phyloP scores from a whole-genome alignment of 2,113 vertebrate species.

The Ranitomeya imitator region DNA sequence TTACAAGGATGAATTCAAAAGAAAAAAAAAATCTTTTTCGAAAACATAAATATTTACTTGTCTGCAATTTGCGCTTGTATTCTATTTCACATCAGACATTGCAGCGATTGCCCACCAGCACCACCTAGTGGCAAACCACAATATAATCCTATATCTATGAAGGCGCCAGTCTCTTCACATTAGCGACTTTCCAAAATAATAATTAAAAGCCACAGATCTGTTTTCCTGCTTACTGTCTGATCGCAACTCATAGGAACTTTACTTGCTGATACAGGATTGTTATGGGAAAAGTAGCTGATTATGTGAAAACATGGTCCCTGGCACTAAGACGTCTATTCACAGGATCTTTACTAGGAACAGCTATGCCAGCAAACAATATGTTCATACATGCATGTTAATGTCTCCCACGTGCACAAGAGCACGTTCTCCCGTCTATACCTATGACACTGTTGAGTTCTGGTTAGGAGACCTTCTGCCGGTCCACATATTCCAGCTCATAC shows the following conservation, averaged over 20 bases:
- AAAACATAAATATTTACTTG: constrained; percentile 2
- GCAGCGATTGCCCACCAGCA: constrained; percentile 61
- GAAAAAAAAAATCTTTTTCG: not conserved
- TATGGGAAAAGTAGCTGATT: constrained; percentile 67
- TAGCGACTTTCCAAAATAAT: constrained; percentile 74
- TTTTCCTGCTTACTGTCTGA: constrained; percentile 67
- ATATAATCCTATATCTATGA: not conserved
- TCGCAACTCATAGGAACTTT: constrained; percentile 66
- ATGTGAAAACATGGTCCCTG: constrained; percentile 61
- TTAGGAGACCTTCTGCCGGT: too few relatives aligned
- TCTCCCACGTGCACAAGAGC: not conserved
- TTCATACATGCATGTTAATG: not conserved
- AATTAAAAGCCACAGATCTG: constrained; percentile 76
- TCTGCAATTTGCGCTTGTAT: not conserved
- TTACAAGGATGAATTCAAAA: not conserved
- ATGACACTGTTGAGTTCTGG: too few relatives aligned
- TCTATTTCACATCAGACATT: not conserved
- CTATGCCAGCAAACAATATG: not conserved
- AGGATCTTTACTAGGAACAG: not conserved
- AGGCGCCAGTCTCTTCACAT: constrained; percentile 74
- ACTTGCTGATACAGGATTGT: constrained; percentile 70
- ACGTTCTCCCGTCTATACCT: not conserved
- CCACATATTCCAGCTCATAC: too few relatives aligned
- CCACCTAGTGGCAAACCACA: constrained; percentile 66
- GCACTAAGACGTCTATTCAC: not conserved